These are phyloP conservation scores for Fistularia tabacaria DNA, from an alignment of 2,797 vertebrate species.

Conservation along the genomic window DNA sequence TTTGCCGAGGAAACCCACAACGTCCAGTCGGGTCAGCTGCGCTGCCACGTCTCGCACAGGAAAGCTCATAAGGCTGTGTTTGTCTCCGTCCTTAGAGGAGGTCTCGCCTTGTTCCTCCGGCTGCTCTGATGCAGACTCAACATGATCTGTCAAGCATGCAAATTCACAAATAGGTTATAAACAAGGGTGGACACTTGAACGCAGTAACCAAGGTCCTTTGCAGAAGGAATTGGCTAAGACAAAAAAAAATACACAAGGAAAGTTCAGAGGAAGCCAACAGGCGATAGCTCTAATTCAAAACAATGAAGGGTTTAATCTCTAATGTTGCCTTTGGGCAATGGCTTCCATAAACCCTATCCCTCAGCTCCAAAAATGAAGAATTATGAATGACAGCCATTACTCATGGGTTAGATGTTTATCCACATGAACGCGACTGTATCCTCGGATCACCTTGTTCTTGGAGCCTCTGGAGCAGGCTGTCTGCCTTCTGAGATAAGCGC, in stretches of 20 bases:
- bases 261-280: too few relatives aligned
- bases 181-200: too few relatives aligned
- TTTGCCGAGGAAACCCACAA: conserved; percentile 65
- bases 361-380: too few relatives aligned
- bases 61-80: conserved; percentile 71
- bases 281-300: not conserved
- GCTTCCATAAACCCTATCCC: too few relatives aligned
- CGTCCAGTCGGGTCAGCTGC: conserved; percentile 84
- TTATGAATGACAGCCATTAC: too few relatives aligned
- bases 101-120: conserved; percentile 16
- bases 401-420: not conserved
- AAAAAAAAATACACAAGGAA: not conserved
- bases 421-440: not conserved
- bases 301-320: too few relatives aligned
- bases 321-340: too few relatives aligned
- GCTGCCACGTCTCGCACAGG: conserved; percentile 76
- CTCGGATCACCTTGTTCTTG: conserved; percentile 60
- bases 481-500: conserved; percentile 56
- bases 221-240: too few relatives aligned
- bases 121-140: conserved; percentile 21
- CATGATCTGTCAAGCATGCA: conserved; percentile 43
- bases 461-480: conserved; percentile 70
- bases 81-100: conserved; percentile 34
- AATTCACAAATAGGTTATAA: conserved; percentile 8
- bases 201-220: not conserved